A percentile compares a stretch with the other conserved stretches of the same genome.
phyloP scores from a whole-genome alignment of 1,140 invertebrate species.

The Drosophila parvula region DNA sequence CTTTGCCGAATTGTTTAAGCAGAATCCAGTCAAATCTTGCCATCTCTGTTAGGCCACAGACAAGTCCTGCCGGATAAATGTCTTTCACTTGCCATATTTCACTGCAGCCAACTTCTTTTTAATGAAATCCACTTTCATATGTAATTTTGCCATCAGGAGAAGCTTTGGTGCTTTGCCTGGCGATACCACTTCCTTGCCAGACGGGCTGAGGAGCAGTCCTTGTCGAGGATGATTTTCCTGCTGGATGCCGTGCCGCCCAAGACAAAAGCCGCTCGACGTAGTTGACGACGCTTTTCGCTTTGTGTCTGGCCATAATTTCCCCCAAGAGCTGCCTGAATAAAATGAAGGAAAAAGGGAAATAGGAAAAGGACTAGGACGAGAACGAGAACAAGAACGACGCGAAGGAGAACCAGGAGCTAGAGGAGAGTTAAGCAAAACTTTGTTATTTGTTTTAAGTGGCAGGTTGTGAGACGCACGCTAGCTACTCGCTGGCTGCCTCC shows the following conservation, averaged over 20 bases:
- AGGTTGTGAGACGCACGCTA: conserved; percentile 76
- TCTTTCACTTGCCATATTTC: conserved; percentile 62
- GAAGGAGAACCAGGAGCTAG: conserved; percentile 39
- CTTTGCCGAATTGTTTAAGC: background rate
- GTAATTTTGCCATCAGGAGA: conserved; percentile 66
- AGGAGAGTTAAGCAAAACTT: conserved; percentile 82
- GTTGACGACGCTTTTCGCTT: conserved; percentile 66
- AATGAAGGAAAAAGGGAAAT: conserved; percentile 10
- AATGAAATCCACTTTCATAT: conserved; percentile 82
- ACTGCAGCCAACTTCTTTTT: conserved; percentile 64
- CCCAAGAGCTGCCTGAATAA: conserved; percentile 54
- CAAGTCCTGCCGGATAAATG: conserved; percentile 35
- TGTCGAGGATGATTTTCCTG: conserved; percentile 66
- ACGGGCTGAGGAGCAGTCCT: conserved; percentile 27
- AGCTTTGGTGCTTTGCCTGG: conserved; percentile 16
- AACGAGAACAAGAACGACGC: conserved; percentile 8
- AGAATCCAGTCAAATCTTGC: conserved; percentile 9
- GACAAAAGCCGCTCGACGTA: conserved; percentile 70
- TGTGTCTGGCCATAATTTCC: conserved; percentile 82
- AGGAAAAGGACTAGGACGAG: conserved; percentile 2
- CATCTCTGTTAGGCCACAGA: conserved; percentile 31
- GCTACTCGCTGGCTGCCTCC: conserved; percentile 42
- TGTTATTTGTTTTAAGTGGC: conserved; percentile 83
- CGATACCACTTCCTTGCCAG: conserved; percentile 40
- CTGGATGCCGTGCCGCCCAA: conserved; percentile 52